Evolutionary conservation across 2,113 vertebrate species (phyloP).

Genomic region (Piprites chloris): DNA sequence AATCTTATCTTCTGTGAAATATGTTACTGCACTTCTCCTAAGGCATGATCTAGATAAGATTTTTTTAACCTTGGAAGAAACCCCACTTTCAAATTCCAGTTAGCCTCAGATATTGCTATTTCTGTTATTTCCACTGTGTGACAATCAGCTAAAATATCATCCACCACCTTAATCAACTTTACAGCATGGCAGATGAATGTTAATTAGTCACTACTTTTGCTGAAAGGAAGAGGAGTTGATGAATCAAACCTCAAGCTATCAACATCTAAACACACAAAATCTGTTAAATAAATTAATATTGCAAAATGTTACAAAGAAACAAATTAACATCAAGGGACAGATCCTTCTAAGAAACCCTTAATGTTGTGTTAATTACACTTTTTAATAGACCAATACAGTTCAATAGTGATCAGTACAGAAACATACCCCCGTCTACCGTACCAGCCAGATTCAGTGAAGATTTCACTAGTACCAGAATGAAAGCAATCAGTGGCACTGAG

Average conservation of each 20-base stretch:
- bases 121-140: slow-evolving; percentile 14
- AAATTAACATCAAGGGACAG: background rate
- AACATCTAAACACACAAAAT: background rate
- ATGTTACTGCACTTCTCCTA: background rate
- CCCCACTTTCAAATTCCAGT: slow-evolving; percentile 8
- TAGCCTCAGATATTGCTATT: slow-evolving; percentile 12
- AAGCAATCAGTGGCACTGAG: background rate
- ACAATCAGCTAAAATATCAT: slow-evolving; percentile 47
- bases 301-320: background rate
- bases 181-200: background rate
- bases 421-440: background rate
- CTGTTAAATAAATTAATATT: background rate
- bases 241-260: background rate
- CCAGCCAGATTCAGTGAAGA: background rate
- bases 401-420: background rate
- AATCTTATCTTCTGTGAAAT: slow-evolving; percentile 40
- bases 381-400: background rate
- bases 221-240: background rate
- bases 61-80: slow-evolving; percentile 33
- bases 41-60: background rate
- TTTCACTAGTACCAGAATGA: background rate
- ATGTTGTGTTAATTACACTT: background rate
- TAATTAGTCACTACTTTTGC: slow-evolving; percentile 10
- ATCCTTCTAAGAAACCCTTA: background rate
- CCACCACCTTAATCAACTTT: slow-evolving; percentile 39